Evolutionary conservation across 2,113 vertebrate species (phyloP), one percentile per base, ranked within the genome.

Genomic region (Cinclus cinclus): DNA sequence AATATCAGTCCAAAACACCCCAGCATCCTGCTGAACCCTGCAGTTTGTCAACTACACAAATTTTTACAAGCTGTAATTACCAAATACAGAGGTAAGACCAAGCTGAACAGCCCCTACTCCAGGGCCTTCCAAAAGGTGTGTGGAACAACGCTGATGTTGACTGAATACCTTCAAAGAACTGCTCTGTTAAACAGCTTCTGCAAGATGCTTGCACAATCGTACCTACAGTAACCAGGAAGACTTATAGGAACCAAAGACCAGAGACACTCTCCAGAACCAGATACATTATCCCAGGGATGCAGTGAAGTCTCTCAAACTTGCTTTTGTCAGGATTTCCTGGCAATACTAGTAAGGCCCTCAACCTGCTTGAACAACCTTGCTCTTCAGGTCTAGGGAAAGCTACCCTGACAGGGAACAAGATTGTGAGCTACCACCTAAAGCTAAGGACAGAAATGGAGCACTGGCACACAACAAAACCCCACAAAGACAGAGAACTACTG

Each of bases 401-500:
- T 35, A 83, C 8, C 15, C 25, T 52, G 22, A 77, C 1, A 9
- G 27, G 9, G 6, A 94, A 69, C 10, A 77, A 83, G 50, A 77
- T 8, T 8, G 30, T 65, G 59, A 88, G 33, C 30, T 70, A 46
- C 25, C 33, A 62, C 21, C 13, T 52, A 80, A 70, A 81, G 30
- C 33, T 56, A 39, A 70, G 31, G 31, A 67, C 30, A 85, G 41
- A 76, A 62, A 50, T 7, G 37, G 14, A 39, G 30, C 37, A 80
- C 37, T 42, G 79, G 22, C 33, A 83, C 23, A 28, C 63, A 86
- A 69, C 7, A 60, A 73, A 89, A 81, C 17, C 2, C 1, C 27
- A 65, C 22, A 81, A 0, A 59, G n/a, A 39, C 2, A 67, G 28
- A 69, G 25, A 86, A 83, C 33, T 80, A 67, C 0, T 2, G 9